These are phyloP conservation scores for Taphrorychus bicolor DNA, from an alignment of 2,888 invertebrate genomes.

Conservation along the genomic window DNA sequence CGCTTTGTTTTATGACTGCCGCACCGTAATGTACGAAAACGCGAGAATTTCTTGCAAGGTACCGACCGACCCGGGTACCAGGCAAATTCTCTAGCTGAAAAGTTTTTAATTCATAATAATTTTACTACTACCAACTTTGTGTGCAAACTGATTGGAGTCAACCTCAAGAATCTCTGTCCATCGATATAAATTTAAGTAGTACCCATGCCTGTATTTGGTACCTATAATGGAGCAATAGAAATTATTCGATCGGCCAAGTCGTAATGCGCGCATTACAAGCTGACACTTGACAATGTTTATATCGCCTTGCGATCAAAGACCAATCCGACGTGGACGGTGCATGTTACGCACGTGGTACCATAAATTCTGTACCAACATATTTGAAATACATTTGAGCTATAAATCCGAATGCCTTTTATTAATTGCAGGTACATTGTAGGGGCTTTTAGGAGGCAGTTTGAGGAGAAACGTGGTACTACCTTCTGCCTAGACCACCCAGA, in stretches of 20 bases:
- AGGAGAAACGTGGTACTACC: not conserved
- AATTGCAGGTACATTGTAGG: too few relatives aligned
- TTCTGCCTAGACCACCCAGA: not conserved
- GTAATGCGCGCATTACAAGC: constrained; percentile 8
- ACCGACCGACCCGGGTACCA: not conserved
- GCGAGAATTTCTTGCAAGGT: not conserved
- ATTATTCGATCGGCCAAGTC: constrained; percentile 9
- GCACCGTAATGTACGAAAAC: constrained; percentile 14
- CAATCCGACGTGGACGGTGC: constrained; percentile 11
- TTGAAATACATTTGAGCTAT: constrained; percentile 6
- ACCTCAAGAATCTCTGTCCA: too few relatives aligned
- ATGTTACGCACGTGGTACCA: constrained; percentile 11
- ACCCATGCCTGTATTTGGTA: constrained; percentile 5
- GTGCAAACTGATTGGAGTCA: too few relatives aligned
- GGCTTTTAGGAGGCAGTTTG: too few relatives aligned
- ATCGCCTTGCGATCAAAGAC: constrained; percentile 16
- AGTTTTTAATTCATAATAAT: too few relatives aligned
- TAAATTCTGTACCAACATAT: constrained; percentile 7
- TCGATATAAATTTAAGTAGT: too few relatives aligned
- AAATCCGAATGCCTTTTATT: not conserved
- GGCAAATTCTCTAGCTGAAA: not conserved
- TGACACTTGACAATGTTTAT: constrained; percentile 21
- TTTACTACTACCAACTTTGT: too few relatives aligned
- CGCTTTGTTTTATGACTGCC: constrained; percentile 22
- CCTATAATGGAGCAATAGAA: constrained; percentile 8